Evolutionary conservation across 2,888 invertebrate species (phyloP), one percentile per base, ranked within the genome.

Genomic region (Lamellibrachia satsuma): DNA sequence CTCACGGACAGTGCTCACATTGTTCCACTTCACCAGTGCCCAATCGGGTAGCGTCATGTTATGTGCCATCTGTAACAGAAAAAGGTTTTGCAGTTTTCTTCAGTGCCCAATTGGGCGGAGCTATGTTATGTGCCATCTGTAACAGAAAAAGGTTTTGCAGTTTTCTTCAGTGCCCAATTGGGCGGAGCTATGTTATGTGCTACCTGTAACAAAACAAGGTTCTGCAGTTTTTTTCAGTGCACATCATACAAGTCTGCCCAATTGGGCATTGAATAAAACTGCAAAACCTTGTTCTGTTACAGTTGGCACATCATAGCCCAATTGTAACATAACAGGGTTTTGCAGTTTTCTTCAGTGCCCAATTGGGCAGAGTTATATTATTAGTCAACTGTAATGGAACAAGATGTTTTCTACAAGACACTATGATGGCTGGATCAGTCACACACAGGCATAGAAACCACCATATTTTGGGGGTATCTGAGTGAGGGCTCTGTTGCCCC

Each of bases 1-100:
- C n/a, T 93, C 92, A 57, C 52, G 93, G 11, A 93, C 91, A 0
- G 92, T 75, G 55, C 51, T 39, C 1, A 57, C 91, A 3, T 92
- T 75, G 22, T 6, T 2, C 55, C 91, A 92, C 60, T 9, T 92
- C 91, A 22, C 7, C 52, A 51, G 15, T 8, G 57, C 92, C 93
- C 93, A 93, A 22, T 92, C 90, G 51, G 93, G 93, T n/a, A 93
- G 27, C 11, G 91, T n/a, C 75, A 92, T 52, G 22, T 92, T 92
- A 75, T 93, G 93, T 3, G 51, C 4, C 52, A 90, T 90, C 93
- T 93, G 91, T 9, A 92, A 92, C 52, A 93, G 8, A 55, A 39
- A 39, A 39, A 39, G 39, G 39, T 39, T 39, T 39, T 39, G 39
- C 39, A 39, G 39, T 39, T 39, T 9, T 92, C 91, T 57, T 7